A percentile compares a stretch with the other conserved stretches of the same genome.
These are phyloP conservation scores for Poliocrania exsul DNA, from an alignment of 2,797 vertebrate genomes.

Conservation along the genomic window DNA sequence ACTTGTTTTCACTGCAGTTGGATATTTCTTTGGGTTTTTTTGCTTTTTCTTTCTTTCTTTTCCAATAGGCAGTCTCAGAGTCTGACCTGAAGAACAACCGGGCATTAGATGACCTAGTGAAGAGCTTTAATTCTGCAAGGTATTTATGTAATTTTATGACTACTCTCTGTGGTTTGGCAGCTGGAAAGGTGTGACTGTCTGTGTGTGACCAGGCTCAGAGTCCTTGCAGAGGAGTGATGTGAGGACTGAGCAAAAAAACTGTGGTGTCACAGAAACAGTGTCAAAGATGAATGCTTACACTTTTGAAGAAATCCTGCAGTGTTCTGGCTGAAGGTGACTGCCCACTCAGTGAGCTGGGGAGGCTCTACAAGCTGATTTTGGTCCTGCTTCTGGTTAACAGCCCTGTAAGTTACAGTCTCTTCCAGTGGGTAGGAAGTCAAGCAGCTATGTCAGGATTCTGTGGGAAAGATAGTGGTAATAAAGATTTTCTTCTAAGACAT, in stretches of 20 bases:
- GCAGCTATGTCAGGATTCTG: background rate
- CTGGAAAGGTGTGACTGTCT: background rate
- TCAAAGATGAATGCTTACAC: background rate
- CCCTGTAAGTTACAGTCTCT: background rate
- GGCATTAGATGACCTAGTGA: slow-evolving; percentile 88
- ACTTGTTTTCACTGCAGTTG: background rate
- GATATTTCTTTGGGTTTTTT: background rate
- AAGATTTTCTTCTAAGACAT: background rate
- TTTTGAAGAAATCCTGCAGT: background rate
- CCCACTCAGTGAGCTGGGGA: accelerated
- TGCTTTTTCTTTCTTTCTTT: background rate
- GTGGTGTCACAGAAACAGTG: background rate
- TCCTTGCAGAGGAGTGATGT: background rate
- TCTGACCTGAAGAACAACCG: slow-evolving; percentile 92
- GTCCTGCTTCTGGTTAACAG: background rate
- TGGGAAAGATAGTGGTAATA: background rate
- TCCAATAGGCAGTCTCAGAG: slow-evolving; percentile 84
- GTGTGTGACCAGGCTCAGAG: background rate
- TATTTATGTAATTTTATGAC: slow-evolving; percentile 62
- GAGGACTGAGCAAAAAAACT: accelerated
- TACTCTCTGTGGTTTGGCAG: background rate
- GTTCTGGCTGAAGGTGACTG: background rate
- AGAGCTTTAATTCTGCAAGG: slow-evolving; percentile 87
- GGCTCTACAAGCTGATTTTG: background rate
- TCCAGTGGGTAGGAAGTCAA: background rate